These are phyloP conservation scores for Felis catus DNA, from an alignment of 2,113 vertebrate genomes.

Conservation along the genomic window F.catus_Fca126_mat1.0 CM031414.1:32160501-32161000, in stretches of 20 bases:
- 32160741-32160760: constrained; percentile 11
- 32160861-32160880: constrained; percentile 19
- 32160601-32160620: constrained; percentile 34
- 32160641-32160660: constrained; percentile 35
- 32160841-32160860: not conserved
- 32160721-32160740: not conserved
- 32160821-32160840: not conserved
- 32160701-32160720: not conserved
- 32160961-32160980: not conserved
- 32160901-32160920: not conserved
- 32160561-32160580: too few species aligned
- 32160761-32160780: not conserved
- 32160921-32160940: not conserved
- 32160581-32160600: not conserved
- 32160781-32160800: not conserved
- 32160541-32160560: too few species aligned
- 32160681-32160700: constrained; percentile 9
- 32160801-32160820: not conserved
- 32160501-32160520: too few species aligned
- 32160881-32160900: not conserved
- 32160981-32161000: not conserved
- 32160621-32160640: not conserved
- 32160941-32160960: not conserved
- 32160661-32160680: not conserved
- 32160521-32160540: too few species aligned